Conservation (phyloP, 2,797 vertebrate species). For the Cyprinodon diabolis region DNA sequence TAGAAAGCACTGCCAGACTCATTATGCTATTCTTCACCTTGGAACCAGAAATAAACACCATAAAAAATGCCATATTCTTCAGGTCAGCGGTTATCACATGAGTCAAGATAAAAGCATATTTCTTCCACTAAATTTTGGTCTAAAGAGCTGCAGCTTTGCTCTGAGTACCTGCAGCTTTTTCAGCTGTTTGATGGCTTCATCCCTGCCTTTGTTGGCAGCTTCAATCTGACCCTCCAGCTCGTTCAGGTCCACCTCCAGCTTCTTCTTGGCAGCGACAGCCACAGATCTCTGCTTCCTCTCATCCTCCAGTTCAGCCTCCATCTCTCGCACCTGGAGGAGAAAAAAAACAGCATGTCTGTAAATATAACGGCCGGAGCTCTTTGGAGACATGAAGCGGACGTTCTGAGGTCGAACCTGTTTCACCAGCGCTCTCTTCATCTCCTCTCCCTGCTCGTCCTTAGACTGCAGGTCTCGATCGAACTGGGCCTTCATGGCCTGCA, state of each 20-base stretch:
- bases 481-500: constrained; percentile 98
- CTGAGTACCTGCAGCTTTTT: constrained; percentile 90
- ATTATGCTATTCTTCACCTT: no score
- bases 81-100: no score
- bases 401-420: constrained; percentile 80
- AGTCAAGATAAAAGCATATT: no score
- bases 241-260: constrained; percentile 96
- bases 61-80: no score
- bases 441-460: constrained; percentile 94
- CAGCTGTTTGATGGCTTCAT: constrained; percentile 96
- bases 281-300: constrained; percentile 95
- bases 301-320: constrained; percentile 96
- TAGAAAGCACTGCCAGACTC: no score
- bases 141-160: not conserved
- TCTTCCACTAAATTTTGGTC: no score
- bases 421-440: constrained; percentile 92
- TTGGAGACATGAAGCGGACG: no score
- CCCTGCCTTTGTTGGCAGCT: constrained; percentile 92
- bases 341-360: not conserved
- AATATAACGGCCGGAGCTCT: not conserved
- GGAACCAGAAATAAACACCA: no score
- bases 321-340: constrained; percentile 87
- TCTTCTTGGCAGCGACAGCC: constrained; percentile 94
- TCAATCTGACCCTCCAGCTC: constrained; percentile 96
- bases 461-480: constrained; percentile 93